Conservation (phyloP, 2,113 vertebrate species). For the Bufo bufo region DNA sequence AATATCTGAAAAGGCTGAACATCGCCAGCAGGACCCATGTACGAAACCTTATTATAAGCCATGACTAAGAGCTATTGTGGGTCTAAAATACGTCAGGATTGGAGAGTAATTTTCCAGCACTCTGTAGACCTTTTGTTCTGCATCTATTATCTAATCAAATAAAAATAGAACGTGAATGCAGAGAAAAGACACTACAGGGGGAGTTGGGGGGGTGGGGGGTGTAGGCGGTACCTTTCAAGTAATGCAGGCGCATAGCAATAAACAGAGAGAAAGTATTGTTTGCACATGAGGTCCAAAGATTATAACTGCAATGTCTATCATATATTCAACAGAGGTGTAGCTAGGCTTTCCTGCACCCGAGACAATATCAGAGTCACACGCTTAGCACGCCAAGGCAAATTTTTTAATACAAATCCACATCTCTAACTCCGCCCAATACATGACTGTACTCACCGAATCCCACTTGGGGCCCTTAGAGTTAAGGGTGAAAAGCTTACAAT, state of each 20-base stretch:
- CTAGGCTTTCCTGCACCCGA: too few relatives aligned
- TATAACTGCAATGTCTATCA: too few relatives aligned
- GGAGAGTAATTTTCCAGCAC: background rate
- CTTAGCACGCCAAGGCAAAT: too few relatives aligned
- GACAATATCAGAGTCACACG: too few relatives aligned
- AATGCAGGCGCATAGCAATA: background rate
- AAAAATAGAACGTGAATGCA: background rate
- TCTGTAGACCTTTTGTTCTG: background rate
- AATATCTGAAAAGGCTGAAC: constrained; percentile 7
- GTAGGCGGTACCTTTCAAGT: background rate
- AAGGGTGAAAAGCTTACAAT: too few relatives aligned
- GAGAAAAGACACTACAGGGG: background rate
- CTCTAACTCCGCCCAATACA: too few relatives aligned
- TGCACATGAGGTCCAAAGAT: background rate
- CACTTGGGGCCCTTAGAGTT: too few relatives aligned
- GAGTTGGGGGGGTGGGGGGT: background rate
- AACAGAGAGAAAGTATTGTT: background rate
- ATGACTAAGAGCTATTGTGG: constrained; percentile 7
- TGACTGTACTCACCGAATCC: too few relatives aligned
- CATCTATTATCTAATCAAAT: constrained; percentile 17
- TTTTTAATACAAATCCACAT: too few relatives aligned
- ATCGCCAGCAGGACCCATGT: constrained; percentile 5
- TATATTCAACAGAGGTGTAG: too few relatives aligned
- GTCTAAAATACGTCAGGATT: background rate
- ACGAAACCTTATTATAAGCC: constrained; percentile 14